Evolutionary conservation across 2,797 vertebrate genomes (phyloP).

Genomic region (Pachyuromys duprasi): DNA sequence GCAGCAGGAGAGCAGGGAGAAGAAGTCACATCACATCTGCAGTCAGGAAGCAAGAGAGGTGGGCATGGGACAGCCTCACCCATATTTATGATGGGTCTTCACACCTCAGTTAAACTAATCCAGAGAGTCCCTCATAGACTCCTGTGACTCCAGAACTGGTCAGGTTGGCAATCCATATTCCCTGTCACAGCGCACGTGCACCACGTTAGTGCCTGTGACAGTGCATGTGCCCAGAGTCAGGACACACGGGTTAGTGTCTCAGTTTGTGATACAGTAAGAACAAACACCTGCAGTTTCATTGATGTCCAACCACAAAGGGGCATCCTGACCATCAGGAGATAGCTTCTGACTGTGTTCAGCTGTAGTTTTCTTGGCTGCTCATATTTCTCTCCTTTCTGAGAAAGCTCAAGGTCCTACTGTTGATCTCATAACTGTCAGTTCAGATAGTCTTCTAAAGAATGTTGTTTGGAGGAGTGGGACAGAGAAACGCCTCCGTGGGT

Average conservation of each 20-base stretch:
- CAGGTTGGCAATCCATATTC: neutral
- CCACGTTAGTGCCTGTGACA: neutral
- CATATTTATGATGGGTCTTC: neutral
- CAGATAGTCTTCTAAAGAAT: neutral
- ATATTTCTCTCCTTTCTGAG: neutral
- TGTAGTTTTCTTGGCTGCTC: neutral
- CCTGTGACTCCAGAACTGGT: neutral
- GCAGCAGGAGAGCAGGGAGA: too few relatives aligned
- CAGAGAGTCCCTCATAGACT: neutral
- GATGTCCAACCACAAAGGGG: neutral
- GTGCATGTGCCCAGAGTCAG: too few relatives aligned
- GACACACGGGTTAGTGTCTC: too few relatives aligned
- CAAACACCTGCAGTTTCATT: neutral
- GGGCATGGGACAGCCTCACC: too few relatives aligned
- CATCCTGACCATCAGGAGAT: neutral
- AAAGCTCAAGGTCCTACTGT: neutral
- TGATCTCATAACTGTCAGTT: neutral
- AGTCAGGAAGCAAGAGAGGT: neutral
- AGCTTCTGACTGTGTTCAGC: neutral
- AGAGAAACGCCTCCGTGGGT: neutral
- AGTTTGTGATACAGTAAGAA: neutral
- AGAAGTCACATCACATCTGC: neutral
- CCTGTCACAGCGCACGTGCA: neutral
- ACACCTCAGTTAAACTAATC: neutral
- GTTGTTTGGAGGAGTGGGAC: neutral